Evolutionary conservation across 1,140 invertebrate genomes (phyloP).

Genomic region (Drosophila takahashii): DNA sequence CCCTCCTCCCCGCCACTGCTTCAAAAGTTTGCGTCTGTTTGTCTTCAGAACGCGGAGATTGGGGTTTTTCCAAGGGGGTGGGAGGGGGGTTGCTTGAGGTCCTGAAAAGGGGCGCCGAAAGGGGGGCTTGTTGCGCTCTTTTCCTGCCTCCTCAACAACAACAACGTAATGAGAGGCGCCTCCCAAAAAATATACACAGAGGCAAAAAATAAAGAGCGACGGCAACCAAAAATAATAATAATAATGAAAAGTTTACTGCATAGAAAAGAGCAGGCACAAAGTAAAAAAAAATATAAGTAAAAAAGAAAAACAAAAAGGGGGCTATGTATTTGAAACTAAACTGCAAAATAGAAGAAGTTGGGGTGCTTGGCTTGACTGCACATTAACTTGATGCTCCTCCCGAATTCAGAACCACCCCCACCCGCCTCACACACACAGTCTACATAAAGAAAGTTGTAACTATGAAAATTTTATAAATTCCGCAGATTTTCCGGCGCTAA

Average conservation of each 20-base stretch:
- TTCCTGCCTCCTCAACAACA: background rate
- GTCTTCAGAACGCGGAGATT: conserved; percentile 25
- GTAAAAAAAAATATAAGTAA: conserved; percentile 39
- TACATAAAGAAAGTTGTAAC: conserved; percentile 77
- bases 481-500: conserved; percentile 80
- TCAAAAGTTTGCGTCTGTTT: conserved; percentile 55
- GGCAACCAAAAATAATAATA: conserved; percentile 58
- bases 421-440: background rate
- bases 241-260: conserved; percentile 75
- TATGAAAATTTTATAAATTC: conserved; percentile 84
- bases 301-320: background rate
- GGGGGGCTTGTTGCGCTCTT: conserved; percentile 13
- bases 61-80: background rate
- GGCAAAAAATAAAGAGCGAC: conserved; percentile 20
- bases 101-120: background rate
- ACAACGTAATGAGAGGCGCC: conserved; percentile 46
- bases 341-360: conserved; percentile 68
- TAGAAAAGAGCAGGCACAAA: conserved; percentile 58
- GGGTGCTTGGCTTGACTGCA: conserved; percentile 40
- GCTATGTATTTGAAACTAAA: conserved; percentile 79
- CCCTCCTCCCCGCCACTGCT: conserved; percentile 1
- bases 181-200: conserved; percentile 31
- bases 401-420: background rate
- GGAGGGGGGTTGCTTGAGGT: conserved; percentile 1
- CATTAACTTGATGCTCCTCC: conserved; percentile 58